Percentiles rank a stretch among this genome's conserved stretches.
Evolutionary conservation across 2,797 vertebrate genomes (phyloP).

Genomic region (Margarornis squamiger): DNA sequence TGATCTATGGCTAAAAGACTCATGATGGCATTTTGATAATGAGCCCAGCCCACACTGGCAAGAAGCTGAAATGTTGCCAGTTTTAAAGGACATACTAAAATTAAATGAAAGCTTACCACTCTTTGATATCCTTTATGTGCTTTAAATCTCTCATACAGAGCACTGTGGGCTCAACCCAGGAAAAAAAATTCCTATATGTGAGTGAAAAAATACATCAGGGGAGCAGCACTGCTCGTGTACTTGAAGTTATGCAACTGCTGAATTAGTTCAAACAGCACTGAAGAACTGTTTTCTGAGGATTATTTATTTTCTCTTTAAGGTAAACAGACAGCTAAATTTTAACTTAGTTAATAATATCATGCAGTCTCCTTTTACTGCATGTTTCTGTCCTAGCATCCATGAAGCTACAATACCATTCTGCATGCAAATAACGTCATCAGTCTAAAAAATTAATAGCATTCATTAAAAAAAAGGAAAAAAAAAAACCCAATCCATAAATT

Average conservation of each 20-base stretch:
- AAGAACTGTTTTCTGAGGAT: neutral
- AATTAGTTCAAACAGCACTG: neutral
- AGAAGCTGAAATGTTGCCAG: neutral
- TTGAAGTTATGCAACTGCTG: neutral
- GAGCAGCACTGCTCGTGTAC: neutral
- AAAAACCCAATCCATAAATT: neutral
- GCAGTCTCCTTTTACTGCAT: neutral
- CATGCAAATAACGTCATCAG: neutral
- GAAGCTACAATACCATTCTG: neutral
- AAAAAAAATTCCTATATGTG: neutral
- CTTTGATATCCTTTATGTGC: neutral
- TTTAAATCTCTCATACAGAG: neutral
- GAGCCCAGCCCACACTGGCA: neutral
- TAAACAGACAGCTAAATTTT: constrained; percentile 5
- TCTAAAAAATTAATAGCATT: neutral
- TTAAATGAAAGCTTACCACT: neutral
- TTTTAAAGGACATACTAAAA: neutral
- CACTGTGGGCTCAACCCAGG: neutral
- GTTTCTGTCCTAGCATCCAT: neutral
- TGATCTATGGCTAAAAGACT: neutral
- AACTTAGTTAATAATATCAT: neutral
- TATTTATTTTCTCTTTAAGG: neutral
- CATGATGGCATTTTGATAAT: neutral
- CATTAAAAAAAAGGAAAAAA: neutral
- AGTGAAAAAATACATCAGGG: neutral